A percentile compares a stretch with the other conserved stretches of the same genome.
phyloP scores from a whole-genome alignment of 2,797 vertebrate species.

The Nasua narica region DNA sequence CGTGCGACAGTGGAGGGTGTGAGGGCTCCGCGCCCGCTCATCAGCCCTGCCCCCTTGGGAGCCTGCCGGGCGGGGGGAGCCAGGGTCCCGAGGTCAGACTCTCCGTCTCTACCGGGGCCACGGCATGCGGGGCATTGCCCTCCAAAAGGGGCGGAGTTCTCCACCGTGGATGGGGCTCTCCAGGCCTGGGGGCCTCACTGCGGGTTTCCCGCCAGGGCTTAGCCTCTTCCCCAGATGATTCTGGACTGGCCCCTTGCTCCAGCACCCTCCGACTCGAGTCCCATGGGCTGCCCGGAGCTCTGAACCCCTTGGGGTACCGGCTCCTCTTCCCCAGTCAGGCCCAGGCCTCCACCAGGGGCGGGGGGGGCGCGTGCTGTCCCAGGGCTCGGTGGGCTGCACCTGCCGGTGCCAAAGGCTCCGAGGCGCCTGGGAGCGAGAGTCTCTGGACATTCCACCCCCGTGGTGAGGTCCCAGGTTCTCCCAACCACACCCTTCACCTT shows the following conservation, averaged over 20 bases:
- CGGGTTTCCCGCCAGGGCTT: background rate
- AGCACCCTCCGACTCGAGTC: accelerated
- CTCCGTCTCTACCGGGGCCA: background rate
- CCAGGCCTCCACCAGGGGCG: no score
- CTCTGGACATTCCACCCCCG: accelerated
- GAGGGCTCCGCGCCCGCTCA: accelerated
- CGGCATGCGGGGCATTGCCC: accelerated
- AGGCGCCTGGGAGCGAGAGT: accelerated
- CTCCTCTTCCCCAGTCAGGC: background rate
- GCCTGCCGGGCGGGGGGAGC: accelerated
- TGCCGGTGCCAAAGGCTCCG: accelerated
- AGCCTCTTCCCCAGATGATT: accelerated
- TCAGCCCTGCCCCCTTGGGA: accelerated
- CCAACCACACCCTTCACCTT: background rate
- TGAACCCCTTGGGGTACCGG: background rate
- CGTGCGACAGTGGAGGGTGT: accelerated
- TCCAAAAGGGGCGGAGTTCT: accelerated
- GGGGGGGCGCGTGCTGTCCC: background rate
- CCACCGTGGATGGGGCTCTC: background rate
- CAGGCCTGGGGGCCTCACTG: background rate
- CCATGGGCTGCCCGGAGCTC: background rate
- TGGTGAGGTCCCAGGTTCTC: background rate
- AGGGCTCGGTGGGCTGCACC: accelerated
- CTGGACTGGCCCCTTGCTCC: accelerated
- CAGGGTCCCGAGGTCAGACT: accelerated